Base-by-base conservation (phyloP, 2,888 invertebrate genomes). In the Timandra comae region DNA sequence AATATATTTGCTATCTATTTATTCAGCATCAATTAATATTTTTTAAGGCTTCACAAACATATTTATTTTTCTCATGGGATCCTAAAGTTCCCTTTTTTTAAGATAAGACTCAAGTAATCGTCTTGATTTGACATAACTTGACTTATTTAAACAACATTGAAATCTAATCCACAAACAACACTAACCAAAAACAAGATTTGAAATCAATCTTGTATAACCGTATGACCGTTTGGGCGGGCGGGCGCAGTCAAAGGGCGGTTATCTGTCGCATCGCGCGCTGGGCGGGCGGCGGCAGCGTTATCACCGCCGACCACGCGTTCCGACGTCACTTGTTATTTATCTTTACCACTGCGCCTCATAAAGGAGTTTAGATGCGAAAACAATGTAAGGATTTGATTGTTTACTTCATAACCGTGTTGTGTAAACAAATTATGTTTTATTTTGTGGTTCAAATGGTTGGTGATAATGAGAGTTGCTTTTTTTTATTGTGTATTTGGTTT, bases 271-370 rank as follows among this genome's bases (percentile, higher is more conserved):
- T 34, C 38, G 31, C n/a, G 16, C 22, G 22, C 9, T 25, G 33
- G 38, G 33, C 33, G 38, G 38, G 30, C 31, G 38, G 2, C 4
- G 9, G 9, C 9, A 8, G 34, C 38, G 34, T 29, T 38, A 38
- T 37, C 39, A 33, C 39, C 26, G 20, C 34, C 13, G 21, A 29
- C 40, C 35, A 39, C 37, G 41, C 44, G 35, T 21, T 28, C 28
- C 35, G 38, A 38, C 38, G 27, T 33, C 37, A 35, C 35, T 24
- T 24, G 38, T 38, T 38, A 38, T 38, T 34, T 35, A 38, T 38
- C 33, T 34, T 29, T 27, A 26, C 22, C 21, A 19, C 26, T 12
- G 29, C 7, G 29, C 7, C 24, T 24, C 24, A 22, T 24, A 30
- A 38, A 38, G 34, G 38, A 34, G 38, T 29, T 29, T 10, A 24